Percentiles rank a stretch among this genome's conserved stretches.
phyloP scores from a whole-genome alignment of 1,140 invertebrate species.

The Cataglyphis hispanica region DNA sequence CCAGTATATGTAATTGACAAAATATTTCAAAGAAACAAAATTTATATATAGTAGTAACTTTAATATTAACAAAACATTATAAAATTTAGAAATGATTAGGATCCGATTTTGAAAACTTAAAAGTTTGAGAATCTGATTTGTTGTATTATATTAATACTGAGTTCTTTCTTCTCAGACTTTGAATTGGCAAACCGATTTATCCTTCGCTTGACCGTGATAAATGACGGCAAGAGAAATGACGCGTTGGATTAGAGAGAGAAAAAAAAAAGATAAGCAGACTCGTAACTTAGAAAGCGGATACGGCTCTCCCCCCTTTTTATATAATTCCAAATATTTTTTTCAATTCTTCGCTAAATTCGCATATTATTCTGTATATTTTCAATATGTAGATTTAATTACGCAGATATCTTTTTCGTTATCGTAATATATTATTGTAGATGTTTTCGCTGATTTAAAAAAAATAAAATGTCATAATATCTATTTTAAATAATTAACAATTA shows the following conservation, averaged over 20 bases:
- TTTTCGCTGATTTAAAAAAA: background rate
- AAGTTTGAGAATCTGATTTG: background rate
- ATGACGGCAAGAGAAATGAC: slow-evolving; percentile 8
- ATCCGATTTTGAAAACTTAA: background rate
- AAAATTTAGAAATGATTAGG: background rate
- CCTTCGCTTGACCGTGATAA: slow-evolving; percentile 27
- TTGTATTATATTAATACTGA: too few relatives aligned
- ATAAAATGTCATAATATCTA: background rate
- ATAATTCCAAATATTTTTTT: background rate
- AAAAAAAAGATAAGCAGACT: background rate
- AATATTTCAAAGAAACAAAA: background rate
- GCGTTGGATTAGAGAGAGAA: slow-evolving; percentile 22
- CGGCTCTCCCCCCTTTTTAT: background rate
- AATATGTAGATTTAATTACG: background rate
- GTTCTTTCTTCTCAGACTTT: background rate
- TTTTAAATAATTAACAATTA: background rate
- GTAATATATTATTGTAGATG: background rate
- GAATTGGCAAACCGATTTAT: slow-evolving; percentile 18
- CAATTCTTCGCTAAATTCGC: background rate
- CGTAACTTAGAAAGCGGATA: slow-evolving; percentile 11
- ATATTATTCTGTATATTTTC: background rate
- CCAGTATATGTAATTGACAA: background rate
- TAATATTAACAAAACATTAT: background rate
- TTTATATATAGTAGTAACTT: background rate
- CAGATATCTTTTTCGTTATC: background rate